Evolutionary conservation across 1,140 invertebrate genomes (phyloP), one percentile per base, ranked within the genome.

Genomic region (Camponotus vicinus): DNA sequence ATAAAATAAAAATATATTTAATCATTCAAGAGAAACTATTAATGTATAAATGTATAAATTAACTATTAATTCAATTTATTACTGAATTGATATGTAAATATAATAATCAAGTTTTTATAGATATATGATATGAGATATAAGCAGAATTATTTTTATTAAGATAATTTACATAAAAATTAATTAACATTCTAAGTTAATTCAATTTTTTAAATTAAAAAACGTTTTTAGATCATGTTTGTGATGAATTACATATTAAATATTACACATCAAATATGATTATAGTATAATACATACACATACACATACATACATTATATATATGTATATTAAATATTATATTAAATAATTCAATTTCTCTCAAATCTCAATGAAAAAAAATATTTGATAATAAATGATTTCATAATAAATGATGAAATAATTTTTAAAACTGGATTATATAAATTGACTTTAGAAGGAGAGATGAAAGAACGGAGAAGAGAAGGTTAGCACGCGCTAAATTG

Each of bases 401-500:
- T n/a, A n/a, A n/a, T n/a, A 64, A 18, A 64, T 64, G 18, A 77
- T 5, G 9, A 1, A 0, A 69, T 69, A 13, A 40, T 57, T 45
- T 52, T 82, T n/a, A 27, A 32, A 37, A 59, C 3, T 59, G 37
- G 4, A 59, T 37, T 7, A 21, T 34, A 52, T 82, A 82, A 71
- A 82, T 59, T 42, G 67, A 21, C 66, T 82, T 82, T 82, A 59
- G 6, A 64, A 40, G 13, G 8, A 70, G 15, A 70, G 15, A 40
- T 5, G 13, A n/a, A 27, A 55, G 6, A 34, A 59, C 15, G 27
- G 37, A 15, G 40, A 15, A 71, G 32, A 32, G 8, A 64, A 61
- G 64, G 73, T 52, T 70, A 80, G 86, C 83, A 85, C 59, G 79
- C 86, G 79, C 75, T 90, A 92, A 93, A 93, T 93, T 94, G 92